These are phyloP conservation scores for Meda fulgida DNA, from an alignment of 2,797 vertebrate genomes.

Conservation along the genomic window DNA sequence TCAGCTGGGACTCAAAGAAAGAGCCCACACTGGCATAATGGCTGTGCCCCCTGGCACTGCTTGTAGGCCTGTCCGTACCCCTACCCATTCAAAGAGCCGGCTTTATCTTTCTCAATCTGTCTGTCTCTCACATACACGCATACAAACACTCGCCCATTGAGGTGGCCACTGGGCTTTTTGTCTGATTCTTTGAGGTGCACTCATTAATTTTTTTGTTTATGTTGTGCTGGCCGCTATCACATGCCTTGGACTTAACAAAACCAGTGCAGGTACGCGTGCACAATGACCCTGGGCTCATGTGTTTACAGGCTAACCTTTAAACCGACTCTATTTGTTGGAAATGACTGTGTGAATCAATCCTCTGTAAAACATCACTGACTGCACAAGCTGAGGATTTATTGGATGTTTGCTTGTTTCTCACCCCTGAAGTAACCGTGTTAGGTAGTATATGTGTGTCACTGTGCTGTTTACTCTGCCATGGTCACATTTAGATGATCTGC, in stretches of 20 bases:
- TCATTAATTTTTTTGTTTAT: background rate
- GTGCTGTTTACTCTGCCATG: conserved; percentile 69
- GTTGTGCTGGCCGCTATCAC: background rate
- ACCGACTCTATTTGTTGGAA: conserved; percentile 29
- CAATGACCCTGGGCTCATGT: too few relatives aligned
- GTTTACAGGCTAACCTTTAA: background rate
- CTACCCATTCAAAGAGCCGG: conserved; percentile 60
- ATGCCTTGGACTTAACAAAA: background rate
- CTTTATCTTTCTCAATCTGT: conserved; percentile 26
- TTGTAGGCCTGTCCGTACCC: conserved; percentile 43
- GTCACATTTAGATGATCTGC: conserved; percentile 63
- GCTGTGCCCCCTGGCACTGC: conserved; percentile 49
- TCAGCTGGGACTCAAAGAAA: conserved; percentile 48
- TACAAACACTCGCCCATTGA: conserved; percentile 6
- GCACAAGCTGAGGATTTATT: conserved; percentile 3
- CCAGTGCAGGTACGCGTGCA: background rate
- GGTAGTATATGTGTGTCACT: conserved; percentile 51
- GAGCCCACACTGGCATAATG: conserved; percentile 44
- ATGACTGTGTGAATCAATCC: conserved; percentile 1
- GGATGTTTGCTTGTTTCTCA: conserved; percentile 3
- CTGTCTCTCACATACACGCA: conserved; percentile 28
- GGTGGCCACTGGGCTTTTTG: conserved; percentile 2
- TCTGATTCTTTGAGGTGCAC: conserved; percentile 2
- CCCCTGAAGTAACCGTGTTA: conserved; percentile 4
- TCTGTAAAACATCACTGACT: conserved; percentile 18